Base-by-base conservation (phyloP, 2,797 vertebrate species). In the Cyclopterus lumpus region DNA sequence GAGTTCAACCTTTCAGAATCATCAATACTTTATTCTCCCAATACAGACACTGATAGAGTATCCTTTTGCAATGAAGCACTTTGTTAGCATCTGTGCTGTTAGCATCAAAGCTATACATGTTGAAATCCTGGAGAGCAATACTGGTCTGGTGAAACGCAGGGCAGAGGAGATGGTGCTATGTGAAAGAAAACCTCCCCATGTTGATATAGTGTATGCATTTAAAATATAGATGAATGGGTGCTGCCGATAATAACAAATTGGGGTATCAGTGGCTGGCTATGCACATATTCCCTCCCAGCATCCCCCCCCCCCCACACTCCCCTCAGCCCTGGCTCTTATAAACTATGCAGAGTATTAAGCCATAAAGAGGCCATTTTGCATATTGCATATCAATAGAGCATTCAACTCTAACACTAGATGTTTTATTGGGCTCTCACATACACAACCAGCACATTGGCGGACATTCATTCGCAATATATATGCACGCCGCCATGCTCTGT, bases 351-450 rank as follows among this genome's bases (percentile, higher is more conserved):
- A 85, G 67, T 72, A 80, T 76, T 42, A 44, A 58, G 42, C 81
- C 82, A 86, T 90, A 91, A 92, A 93, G 85, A 62, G 74, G 67
- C 85, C 67, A 83, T 91, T 91, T 92, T 91, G 75, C 86, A 89
- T 93, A 88, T 83, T 91, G 88, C 81, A 89, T 89, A 87, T 93
- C 81, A 89, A 89, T 92, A 88, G 89, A 88, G 69, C 67, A 71
- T 81, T 88, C 69, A 72, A 28, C 73, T 84, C 61, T 28, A 34
- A 64, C 54, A 40, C 66, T 54, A 36, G 58, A 22, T 12, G 11
- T 73, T 86, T 88, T 89, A 90, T 80, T 74, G 62, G 67, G 9
- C 73, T 73, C 34, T 62, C 54, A 36, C 72, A 40, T 48, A 59
- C 55, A 80, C 60, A 60, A 48, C 42, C 42, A 69, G 60, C 53